A percentile compares a stretch with the other conserved stretches of the same genome.
These are phyloP conservation scores for Hydrozoanthus tunicans DNA, from an alignment of 64 coral and sea anemone genomes.

Conservation along the genomic window DNA sequence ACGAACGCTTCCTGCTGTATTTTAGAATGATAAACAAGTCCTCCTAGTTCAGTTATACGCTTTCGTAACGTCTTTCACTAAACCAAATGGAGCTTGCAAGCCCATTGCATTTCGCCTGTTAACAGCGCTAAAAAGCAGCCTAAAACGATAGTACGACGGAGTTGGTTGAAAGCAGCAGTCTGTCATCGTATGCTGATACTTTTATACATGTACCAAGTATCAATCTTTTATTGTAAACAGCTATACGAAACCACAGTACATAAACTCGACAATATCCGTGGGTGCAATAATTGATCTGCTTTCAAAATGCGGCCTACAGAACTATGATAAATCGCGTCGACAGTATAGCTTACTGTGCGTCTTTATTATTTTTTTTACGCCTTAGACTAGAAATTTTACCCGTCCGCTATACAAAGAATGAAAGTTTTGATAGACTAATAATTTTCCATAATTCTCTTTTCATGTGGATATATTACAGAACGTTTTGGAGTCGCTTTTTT, in stretches of 20 bases:
- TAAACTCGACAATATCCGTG: slow-evolving; percentile 4
- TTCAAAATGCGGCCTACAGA: not conserved
- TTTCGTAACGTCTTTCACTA: not conserved
- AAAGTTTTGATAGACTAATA: too few species aligned
- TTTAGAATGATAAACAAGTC: slow-evolving; percentile 34
- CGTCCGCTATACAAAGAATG: too few species aligned
- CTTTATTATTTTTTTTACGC: not conserved
- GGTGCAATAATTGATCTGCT: not conserved
- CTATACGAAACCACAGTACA: not conserved
- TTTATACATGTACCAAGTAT: not conserved
- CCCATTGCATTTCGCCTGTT: not conserved
- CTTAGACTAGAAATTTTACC: not conserved
- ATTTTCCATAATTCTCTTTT: too few species aligned
- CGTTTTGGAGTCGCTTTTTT: not conserved
- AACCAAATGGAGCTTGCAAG: not conserved
- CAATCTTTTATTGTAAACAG: slow-evolving; percentile 10
- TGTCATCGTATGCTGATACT: not conserved
- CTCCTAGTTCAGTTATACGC: not conserved
- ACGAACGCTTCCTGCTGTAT: not conserved
- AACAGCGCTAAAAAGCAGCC: not conserved
- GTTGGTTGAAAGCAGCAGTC: slow-evolving; percentile 52
- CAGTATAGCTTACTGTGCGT: not conserved
- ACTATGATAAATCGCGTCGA: not conserved
- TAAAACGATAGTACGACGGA: not conserved
- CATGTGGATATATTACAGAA: too few species aligned